These are phyloP conservation scores for Leptosomus discolor DNA, from an alignment of 2,113 vertebrate genomes.

Conservation along the genomic window DNA sequence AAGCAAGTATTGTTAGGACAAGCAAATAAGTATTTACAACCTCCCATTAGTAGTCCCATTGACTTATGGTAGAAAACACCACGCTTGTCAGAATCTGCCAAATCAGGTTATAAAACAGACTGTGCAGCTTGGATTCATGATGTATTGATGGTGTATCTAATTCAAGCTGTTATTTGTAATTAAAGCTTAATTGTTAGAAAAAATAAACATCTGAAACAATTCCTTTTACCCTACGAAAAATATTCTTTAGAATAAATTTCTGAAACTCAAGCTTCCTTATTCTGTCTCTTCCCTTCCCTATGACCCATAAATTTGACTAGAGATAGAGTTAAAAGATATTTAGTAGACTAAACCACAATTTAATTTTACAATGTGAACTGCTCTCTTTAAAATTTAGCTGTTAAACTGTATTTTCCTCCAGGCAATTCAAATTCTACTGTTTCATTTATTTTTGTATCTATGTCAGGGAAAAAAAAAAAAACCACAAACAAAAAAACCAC, in stretches of 20 bases:
- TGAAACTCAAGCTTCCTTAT: not conserved
- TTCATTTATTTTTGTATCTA: not conserved
- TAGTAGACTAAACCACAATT: not conserved
- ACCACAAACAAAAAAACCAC: accelerated
- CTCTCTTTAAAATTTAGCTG: not conserved
- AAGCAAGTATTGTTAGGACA: not conserved
- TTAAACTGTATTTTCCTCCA: not conserved
- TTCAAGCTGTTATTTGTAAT: not conserved
- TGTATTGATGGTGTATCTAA: not conserved
- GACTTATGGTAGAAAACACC: not conserved
- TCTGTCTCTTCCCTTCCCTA: not conserved
- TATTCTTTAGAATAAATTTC: not conserved
- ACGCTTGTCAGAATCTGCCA: not conserved
- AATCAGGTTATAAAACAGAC: not conserved
- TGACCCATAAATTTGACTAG: not conserved
- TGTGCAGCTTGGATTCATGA: not conserved
- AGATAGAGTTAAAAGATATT: not conserved
- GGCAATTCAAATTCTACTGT: not conserved
- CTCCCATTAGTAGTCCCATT: not conserved
- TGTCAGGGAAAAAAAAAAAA: not conserved
- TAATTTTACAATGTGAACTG: not conserved
- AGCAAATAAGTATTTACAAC: not conserved
- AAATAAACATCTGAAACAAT: not conserved
- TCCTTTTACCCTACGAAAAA: not conserved
- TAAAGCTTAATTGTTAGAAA: not conserved